Base-by-base conservation (phyloP, 2,797 vertebrate genomes). In the Clarias laeviceps region DNA sequence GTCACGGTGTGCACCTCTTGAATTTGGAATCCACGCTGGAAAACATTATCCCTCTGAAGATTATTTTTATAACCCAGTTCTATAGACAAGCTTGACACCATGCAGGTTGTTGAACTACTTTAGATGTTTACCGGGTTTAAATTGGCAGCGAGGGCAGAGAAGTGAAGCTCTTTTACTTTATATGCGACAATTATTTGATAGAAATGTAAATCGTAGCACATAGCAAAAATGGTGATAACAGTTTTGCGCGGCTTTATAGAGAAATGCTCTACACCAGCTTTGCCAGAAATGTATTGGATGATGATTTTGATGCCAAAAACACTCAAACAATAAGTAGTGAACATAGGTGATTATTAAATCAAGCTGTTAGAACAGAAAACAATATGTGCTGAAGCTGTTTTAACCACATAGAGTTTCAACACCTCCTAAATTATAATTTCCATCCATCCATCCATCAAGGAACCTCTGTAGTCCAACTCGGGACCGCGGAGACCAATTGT, bases 91-190 rank as follows among this genome's bases (percentile, higher is more conserved):
- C n/a, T 54, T 27, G 17, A 81, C 80, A 57, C 65, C 29, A 4
- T 68, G 65, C 80, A 68, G 80, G 17, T 29, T 82, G 27, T 9
- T 82, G 65, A 56, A 82, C 20, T 82, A 24, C 45, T 82, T 82
- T 32, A 69, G 27, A 56, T n/a, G 80, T 68, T 2, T 68, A 27
- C 27, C 12, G 18, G 27, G 27, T 81, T 66, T 81, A 56, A 68
- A 82, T 24, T 82, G 45, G 27, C 45, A 82, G 40, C 3, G 4
- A 66, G 15, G 64, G 59, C 9, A 24, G 45, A 18, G 22, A 1
- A 66, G 37, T 27, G 15, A 17, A 50, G 40, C 17, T 24, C n/a
- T 8, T 66, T 81, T 64, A 24, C 20, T 69, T 34, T 69, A 32
- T 82, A 82, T 69, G 5, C 14, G 8, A 34, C 29, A 24, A 69